These are phyloP conservation scores for Mohoua ochrocephala DNA, from an alignment of 2,113 vertebrate genomes.

Conservation along the genomic window DNA sequence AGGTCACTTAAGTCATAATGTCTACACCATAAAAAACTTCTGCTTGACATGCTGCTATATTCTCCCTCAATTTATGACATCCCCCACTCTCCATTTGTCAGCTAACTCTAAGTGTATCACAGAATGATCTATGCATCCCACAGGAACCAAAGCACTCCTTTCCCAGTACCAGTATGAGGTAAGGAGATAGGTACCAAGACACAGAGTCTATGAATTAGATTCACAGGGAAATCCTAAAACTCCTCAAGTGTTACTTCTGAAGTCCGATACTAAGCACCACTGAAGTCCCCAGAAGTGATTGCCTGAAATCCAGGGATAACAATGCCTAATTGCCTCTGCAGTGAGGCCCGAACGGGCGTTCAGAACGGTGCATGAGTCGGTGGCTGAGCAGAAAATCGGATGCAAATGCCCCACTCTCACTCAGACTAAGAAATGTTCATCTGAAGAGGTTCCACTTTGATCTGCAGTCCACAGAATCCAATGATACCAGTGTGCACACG, in stretches of 20 bases:
- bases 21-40: not conserved
- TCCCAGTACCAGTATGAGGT: not conserved
- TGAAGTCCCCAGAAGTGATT: not conserved
- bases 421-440: not conserved
- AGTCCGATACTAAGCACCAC: not conserved
- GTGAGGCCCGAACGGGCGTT: accelerated
- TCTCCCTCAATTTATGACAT: not conserved
- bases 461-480: not conserved
- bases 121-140: not conserved
- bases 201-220: not conserved
- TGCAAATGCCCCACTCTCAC: not conserved
- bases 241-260: not conserved
- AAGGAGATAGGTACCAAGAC: not conserved
- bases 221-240: not conserved
- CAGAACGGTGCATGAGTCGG: accelerated
- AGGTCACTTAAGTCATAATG: not conserved
- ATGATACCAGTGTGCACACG: not conserved
- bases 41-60: not conserved
- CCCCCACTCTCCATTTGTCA: not conserved
- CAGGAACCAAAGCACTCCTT: not conserved
- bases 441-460: not conserved
- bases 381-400: not conserved
- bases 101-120: not conserved
- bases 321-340: not conserved
- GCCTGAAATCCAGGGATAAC: not conserved